A percentile compares a stretch with the other conserved stretches of the same genome.
Conservation (phyloP, 2,888 invertebrate genomes). For the Hyles lineata region DNA sequence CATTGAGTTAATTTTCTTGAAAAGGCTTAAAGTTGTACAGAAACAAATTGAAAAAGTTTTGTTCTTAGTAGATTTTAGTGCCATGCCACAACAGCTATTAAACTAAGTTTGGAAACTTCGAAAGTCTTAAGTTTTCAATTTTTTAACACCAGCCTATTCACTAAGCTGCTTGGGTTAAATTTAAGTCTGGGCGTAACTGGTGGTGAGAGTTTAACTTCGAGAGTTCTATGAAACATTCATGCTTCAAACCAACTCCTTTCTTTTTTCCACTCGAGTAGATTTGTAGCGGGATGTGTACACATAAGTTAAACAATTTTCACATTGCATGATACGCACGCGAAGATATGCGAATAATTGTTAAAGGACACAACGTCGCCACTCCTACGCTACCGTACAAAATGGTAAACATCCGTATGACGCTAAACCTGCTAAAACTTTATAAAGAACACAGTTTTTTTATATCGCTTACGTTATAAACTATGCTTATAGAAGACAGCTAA, state of each 20-base stretch:
- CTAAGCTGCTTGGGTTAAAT: too few relatives aligned
- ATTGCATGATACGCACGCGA: constrained; percentile 6
- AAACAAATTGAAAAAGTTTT: constrained; percentile 1
- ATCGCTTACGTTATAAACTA: neutral
- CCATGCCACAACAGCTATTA: neutral
- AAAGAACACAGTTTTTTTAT: constrained; percentile 5
- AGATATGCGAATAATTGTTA: constrained; percentile 9
- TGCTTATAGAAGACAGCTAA: neutral
- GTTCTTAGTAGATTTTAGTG: neutral
- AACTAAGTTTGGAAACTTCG: neutral
- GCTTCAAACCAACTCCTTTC: neutral
- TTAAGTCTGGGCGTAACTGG: too few relatives aligned
- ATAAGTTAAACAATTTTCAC: neutral
- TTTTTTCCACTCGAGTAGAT: neutral
- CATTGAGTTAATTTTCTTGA: too few relatives aligned
- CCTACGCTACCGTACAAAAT: constrained; percentile 20
- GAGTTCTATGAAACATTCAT: too few relatives aligned
- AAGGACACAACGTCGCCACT: constrained; percentile 16
- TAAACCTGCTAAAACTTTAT: constrained; percentile 14
- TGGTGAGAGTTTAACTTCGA: too few relatives aligned
- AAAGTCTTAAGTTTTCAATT: neutral
- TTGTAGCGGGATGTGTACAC: neutral
- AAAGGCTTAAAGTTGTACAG: too few relatives aligned
- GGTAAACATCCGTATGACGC: constrained; percentile 26
- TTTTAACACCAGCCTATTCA: neutral